Evolutionary conservation across 2,888 invertebrate species (phyloP), one percentile per base, ranked within the genome.

Genomic region (Cephus rjabovi): DNA sequence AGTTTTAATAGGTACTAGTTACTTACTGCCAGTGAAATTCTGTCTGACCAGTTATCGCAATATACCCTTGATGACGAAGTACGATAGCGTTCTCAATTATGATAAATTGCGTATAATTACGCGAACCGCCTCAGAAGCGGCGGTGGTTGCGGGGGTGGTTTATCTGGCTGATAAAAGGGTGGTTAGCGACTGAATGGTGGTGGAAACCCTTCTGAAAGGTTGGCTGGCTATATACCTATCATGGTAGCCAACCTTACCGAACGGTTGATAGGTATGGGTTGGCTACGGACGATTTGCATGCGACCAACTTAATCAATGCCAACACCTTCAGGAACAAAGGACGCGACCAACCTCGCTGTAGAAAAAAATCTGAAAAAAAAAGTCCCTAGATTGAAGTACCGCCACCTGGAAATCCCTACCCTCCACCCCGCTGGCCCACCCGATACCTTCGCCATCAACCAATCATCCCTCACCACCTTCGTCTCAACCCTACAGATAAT

Each of bases 261-360:
- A 82, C 33, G 85, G 80, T 30, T 70, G 80, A 82, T 82, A 78
- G 76, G 77, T 71, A 70, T 77, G 86, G 76, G 81, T 81, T 82
- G 85, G 84, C 84, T 82, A 83, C 83, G 83, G 85, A 83, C 87
- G 86, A 89, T 90, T 89, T 89, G 88, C 90, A 90, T 90, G 88
- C 87, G 88, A 88, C 87, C 87, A 87, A 90, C 89, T 90, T 89
- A 89, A 90, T 90, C 89, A 90, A 87, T 84, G 88, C 87, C 86
- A 86, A 87, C 89, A 89, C 89, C 88, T 40, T 87, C 85, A 83
- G 81, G 87, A 85, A 83, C 80, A 70, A 40, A 15, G 40, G 40
- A 40, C 40, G 40, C 15, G 15, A 6, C 40, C 6, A 40, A 40
- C 40, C 40, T 15, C 15, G 40, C 4, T 40, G 40, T 40, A 40